Percentiles rank a stretch among this genome's conserved stretches.
phyloP scores from a whole-genome alignment of 2,888 invertebrate species.

The Phanerotoma sp. region DNA sequence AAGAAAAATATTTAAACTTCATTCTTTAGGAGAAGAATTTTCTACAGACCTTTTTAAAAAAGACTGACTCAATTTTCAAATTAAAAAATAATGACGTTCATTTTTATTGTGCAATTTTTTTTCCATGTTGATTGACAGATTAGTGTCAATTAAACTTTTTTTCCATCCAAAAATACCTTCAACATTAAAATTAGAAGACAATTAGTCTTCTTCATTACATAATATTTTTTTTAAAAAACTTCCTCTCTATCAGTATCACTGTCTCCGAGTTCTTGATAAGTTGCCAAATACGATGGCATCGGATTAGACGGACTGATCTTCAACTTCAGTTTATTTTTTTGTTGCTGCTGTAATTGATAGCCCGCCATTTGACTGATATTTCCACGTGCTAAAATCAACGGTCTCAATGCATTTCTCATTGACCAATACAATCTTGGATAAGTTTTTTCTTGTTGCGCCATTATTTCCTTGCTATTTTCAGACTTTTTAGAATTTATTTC shows the following conservation, averaged over 20 bases:
- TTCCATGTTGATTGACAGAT: too few species aligned
- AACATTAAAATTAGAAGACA: too few species aligned
- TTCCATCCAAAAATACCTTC: not conserved
- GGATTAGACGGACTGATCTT: constrained; percentile 59
- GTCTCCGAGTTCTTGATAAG: constrained; percentile 64
- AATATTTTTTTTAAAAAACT: constrained; percentile 61
- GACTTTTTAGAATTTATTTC: constrained; percentile 60
- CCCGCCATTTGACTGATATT: constrained; percentile 26
- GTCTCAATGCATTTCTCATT: constrained; percentile 74
- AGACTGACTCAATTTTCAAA: too few species aligned
- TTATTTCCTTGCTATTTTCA: constrained; percentile 67
- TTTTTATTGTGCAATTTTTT: not conserved
- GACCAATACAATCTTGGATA: constrained; percentile 77
- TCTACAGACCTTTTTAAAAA: not conserved
- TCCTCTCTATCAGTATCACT: constrained; percentile 64
- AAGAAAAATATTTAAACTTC: too few species aligned
- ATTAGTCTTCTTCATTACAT: constrained; percentile 1
- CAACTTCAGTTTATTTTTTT: constrained; percentile 56
- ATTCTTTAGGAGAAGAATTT: not conserved
- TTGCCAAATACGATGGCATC: constrained; percentile 52
- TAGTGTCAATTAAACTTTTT: not conserved
- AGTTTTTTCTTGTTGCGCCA: constrained; percentile 73
- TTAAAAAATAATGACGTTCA: not conserved
- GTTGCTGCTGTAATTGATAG: constrained; percentile 29
- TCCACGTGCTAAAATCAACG: constrained; percentile 66